phyloP scores from a whole-genome alignment of 1,140 invertebrate species.

The Drosophila navojoa region DNA sequence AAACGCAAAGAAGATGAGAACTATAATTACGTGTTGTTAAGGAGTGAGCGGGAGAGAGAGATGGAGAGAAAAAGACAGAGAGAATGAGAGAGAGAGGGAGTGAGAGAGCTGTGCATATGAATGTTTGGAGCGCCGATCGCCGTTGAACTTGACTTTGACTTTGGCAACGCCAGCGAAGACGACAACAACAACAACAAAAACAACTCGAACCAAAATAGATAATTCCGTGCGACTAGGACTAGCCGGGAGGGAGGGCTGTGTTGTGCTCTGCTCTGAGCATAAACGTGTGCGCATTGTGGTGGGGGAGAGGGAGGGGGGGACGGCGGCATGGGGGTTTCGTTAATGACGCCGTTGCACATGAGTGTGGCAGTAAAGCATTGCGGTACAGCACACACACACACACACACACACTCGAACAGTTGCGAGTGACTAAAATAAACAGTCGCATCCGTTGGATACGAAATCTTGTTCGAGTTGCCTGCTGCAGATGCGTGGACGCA shows the following conservation, averaged over 20 bases:
- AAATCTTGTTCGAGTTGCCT: constrained; percentile 20
- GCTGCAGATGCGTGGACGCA: constrained; percentile 49
- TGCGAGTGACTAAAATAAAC: constrained; percentile 72
- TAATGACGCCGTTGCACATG: constrained; percentile 41
- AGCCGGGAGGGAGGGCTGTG: not conserved
- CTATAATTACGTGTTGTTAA: constrained; percentile 9
- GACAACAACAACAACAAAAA: not conserved
- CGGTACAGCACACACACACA: constrained; percentile 45
- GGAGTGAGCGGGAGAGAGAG: not conserved
- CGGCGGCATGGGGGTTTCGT: constrained; percentile 6
- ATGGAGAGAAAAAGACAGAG: not conserved
- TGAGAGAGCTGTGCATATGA: not conserved
- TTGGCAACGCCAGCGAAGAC: constrained; percentile 29
- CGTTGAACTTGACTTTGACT: constrained; percentile 72
- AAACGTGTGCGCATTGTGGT: too few relatives aligned
- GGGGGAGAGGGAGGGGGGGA: not conserved
- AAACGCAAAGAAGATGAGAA: not conserved
- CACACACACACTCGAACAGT: constrained; percentile 19
- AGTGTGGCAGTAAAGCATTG: constrained; percentile 42
- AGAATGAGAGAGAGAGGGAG: not conserved
- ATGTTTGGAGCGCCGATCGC: constrained; percentile 38
- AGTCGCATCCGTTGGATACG: constrained; percentile 71
- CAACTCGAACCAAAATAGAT: constrained; percentile 35
- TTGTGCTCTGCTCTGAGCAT: not conserved
- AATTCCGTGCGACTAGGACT: constrained; percentile 32